Evolutionary conservation across 2,888 invertebrate genomes (phyloP).

Genomic region (Embidobia sp.): DNA sequence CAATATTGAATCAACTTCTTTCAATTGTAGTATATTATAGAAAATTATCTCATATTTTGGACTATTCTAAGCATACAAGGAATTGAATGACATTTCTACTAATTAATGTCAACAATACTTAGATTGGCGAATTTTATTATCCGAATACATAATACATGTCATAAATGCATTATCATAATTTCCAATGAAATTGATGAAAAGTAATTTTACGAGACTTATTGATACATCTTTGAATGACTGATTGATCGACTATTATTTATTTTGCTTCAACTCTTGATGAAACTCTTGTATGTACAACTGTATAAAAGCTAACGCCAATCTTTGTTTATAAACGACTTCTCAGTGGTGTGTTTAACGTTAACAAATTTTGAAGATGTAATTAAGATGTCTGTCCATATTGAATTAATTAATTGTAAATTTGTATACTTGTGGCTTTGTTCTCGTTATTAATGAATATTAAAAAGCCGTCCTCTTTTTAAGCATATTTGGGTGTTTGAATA

Average conservation of each 20-base stretch:
- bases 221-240: background rate
- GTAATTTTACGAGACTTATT: constrained; percentile 1
- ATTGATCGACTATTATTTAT: constrained; percentile 1
- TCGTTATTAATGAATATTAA: constrained; percentile 5
- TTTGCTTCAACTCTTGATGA: too few species aligned
- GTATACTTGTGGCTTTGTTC: background rate
- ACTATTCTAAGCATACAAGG: background rate
- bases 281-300: background rate
- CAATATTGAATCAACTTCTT: background rate
- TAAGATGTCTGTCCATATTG: background rate
- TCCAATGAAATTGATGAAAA: constrained; percentile 10
- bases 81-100: constrained; percentile 3
- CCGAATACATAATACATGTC: constrained; percentile 7
- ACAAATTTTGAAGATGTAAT: too few species aligned
- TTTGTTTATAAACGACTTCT: background rate
- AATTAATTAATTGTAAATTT: background rate
- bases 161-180: constrained; percentile 17
- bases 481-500: constrained; percentile 2
- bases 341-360: background rate
- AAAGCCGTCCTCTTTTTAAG: background rate
- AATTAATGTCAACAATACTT: constrained; percentile 19
- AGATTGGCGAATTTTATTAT: constrained; percentile 8
- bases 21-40: background rate
- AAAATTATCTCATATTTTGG: constrained; percentile 1
- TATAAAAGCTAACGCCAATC: background rate